phyloP scores from a whole-genome alignment of 37 sponge, comb jelly and placozoan genomes.

The Hormiphora californensis region DNA sequence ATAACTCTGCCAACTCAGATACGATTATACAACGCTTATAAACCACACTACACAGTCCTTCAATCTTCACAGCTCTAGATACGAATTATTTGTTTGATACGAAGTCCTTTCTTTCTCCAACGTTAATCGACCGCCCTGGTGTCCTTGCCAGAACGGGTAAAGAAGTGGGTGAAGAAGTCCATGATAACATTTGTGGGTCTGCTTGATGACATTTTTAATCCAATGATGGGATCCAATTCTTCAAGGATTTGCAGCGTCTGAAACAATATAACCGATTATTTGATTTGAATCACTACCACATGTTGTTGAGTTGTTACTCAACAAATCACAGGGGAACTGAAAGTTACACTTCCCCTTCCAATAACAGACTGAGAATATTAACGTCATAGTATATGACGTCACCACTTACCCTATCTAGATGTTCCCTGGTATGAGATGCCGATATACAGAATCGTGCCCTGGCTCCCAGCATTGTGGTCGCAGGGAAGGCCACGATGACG shows the following conservation, averaged over 20 bases:
- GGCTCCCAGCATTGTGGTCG: constrained; percentile 74
- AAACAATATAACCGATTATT: not conserved
- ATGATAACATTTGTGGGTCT: not conserved
- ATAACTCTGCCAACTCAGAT: too few relatives aligned
- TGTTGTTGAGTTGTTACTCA: not conserved
- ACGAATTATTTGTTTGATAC: too few relatives aligned
- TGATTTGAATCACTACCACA: not conserved
- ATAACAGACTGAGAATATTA: too few relatives aligned
- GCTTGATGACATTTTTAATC: constrained; percentile 11
- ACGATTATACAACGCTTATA: too few relatives aligned
- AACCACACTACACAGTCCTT: too few relatives aligned
- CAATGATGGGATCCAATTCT: constrained; percentile 32
- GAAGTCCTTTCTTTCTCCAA: too few relatives aligned
- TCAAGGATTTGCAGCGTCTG: constrained; percentile 24
- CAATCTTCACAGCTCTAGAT: too few relatives aligned
- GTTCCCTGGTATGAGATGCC: constrained; percentile 82
- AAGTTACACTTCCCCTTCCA: too few relatives aligned
- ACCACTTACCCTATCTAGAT: constrained; percentile 72
- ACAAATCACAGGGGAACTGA: not conserved
- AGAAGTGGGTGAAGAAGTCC: constrained; percentile 43
- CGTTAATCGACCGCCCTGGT: constrained; percentile 19
- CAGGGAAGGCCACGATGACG: constrained; percentile 94
- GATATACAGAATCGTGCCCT: constrained; percentile 83
- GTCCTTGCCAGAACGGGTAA: not conserved
- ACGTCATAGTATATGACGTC: not conserved